A percentile compares a stretch with the other conserved stretches of the same genome.
These are phyloP conservation scores for Acanthosoma haemorrhoidale DNA, from an alignment of 2,888 invertebrate genomes.

Conservation along the genomic window DNA sequence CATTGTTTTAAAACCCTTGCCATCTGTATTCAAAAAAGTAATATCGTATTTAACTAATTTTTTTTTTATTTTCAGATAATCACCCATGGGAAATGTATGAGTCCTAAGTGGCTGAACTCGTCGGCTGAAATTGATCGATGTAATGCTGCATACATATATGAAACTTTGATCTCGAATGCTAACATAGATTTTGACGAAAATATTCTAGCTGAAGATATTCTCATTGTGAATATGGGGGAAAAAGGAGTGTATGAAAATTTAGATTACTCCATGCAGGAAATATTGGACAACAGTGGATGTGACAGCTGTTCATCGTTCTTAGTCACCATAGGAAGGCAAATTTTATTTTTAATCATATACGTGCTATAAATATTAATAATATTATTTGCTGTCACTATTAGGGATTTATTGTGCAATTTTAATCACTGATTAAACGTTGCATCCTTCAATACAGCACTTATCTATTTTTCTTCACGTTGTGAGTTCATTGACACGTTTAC, in stretches of 20 bases:
- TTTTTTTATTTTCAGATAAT: constrained; percentile 26
- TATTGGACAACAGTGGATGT: constrained; percentile 9
- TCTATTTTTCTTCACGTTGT: too few relatives aligned
- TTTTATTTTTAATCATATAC: too few relatives aligned
- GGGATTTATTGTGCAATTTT: too few relatives aligned
- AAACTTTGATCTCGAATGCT: constrained; percentile 44
- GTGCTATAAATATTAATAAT: too few relatives aligned
- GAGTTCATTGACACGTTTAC: too few relatives aligned
- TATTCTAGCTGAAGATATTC: constrained; percentile 57
- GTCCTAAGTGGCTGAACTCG: constrained; percentile 28
- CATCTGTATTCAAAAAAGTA: too few relatives aligned
- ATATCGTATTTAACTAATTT: neutral
- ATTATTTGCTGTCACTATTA: too few relatives aligned
- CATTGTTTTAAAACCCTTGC: too few relatives aligned
- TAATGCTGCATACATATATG: neutral
- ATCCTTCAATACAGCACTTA: too few relatives aligned
- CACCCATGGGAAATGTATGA: neutral
- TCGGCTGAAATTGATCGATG: neutral
- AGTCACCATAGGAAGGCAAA: constrained; percentile 32
- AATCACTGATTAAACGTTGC: too few relatives aligned
- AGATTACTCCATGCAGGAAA: neutral
- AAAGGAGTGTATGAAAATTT: constrained; percentile 51
- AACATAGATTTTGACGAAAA: constrained; percentile 53
- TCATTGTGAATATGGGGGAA: constrained; percentile 65
- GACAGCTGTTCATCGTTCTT: constrained; percentile 17